Percentiles rank a stretch among this genome's conserved stretches.
Evolutionary conservation across 1,140 invertebrate genomes (phyloP).

Genomic region (Phymastichus coffea): DNA sequence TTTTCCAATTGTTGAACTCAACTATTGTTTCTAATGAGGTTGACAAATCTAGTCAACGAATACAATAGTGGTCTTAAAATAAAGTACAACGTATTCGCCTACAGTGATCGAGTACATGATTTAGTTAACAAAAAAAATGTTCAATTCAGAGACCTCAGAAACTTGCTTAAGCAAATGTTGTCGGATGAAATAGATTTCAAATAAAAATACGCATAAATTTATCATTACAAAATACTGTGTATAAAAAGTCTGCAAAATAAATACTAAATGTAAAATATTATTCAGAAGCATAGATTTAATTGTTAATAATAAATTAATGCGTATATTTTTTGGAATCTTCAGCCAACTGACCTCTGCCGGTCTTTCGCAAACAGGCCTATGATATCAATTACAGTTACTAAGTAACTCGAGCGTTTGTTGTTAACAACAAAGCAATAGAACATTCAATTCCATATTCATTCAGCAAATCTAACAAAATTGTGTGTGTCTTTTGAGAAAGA

Average conservation of each 20-base stretch:
- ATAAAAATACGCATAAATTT: neutral
- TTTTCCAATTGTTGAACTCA: no score
- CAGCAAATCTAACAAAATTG: no score
- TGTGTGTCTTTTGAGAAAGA: no score
- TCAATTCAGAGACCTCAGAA: slow-evolving; percentile 6
- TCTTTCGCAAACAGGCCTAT: slow-evolving; percentile 6
- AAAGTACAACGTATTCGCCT: no score
- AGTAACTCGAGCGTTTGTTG: slow-evolving; percentile 12
- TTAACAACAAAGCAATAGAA: slow-evolving; percentile 10
- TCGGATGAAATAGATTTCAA: neutral
- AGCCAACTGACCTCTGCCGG: neutral
- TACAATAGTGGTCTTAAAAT: no score
- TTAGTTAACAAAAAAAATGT: neutral
- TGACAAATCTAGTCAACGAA: no score
- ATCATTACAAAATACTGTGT: no score
- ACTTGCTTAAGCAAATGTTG: slow-evolving; percentile 4
- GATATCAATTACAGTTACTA: slow-evolving; percentile 5
- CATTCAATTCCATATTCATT: slow-evolving; percentile 4
- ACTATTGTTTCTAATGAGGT: no score
- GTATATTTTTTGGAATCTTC: neutral
- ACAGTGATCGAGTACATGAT: no score
- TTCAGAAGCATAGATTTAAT: no score
- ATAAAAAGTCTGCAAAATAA: no score
- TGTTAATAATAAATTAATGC: neutral
- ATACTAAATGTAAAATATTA: no score